Base-by-base conservation (phyloP, 2,113 vertebrate genomes). In the Thalassarche chlororhynchos region DNA sequence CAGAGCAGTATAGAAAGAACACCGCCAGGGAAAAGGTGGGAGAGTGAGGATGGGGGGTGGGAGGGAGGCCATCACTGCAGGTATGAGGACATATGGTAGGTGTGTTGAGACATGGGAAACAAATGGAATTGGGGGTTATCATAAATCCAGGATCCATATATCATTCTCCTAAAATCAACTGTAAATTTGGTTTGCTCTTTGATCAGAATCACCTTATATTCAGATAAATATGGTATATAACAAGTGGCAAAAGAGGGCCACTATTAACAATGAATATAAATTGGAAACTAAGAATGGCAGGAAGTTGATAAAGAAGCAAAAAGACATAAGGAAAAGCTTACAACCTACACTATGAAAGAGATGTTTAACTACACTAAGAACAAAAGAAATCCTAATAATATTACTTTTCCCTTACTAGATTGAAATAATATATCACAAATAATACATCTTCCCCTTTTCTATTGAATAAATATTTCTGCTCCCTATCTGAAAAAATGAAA, bases 401-500 rank as follows among this genome's bases (percentile, higher is more conserved):
- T n/a, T 76, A n/a, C 7, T 76, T 90, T 72, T 68, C 8, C 17
- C 44, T 79, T 68, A 64, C 12, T 62, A 64, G n/a, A 68, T 52
- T 84, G 77, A 91, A 97, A 85, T 55, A 55, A 84, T 93, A 60
- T n/a, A 79, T 91, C 29, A 87, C 60, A 93, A 94, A 87, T 78
- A 83, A 82, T 52, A 32, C 17, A 55, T 71, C 26, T 74, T 90
- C 68, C 14, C 17, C 11, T 78, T 82, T 89, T 26, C 29, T 89
- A 42, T 34, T 87, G 52, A 60, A 94, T 82, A 91, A 95, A 89
- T 91, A 87, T 89, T 87, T 94, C 61, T 85, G 6, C 15, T 89
- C 5, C 17, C 5, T 85, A 34, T 61, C 89, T 72, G 26, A 62
- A 91, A 85, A 84, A 82, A 65, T 19, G 12, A 69, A 85, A 61